A percentile compares a stretch with the other conserved stretches of the same genome.
Evolutionary conservation across 2,113 vertebrate species (phyloP).

Genomic region (Desmodus rotundus): DNA sequence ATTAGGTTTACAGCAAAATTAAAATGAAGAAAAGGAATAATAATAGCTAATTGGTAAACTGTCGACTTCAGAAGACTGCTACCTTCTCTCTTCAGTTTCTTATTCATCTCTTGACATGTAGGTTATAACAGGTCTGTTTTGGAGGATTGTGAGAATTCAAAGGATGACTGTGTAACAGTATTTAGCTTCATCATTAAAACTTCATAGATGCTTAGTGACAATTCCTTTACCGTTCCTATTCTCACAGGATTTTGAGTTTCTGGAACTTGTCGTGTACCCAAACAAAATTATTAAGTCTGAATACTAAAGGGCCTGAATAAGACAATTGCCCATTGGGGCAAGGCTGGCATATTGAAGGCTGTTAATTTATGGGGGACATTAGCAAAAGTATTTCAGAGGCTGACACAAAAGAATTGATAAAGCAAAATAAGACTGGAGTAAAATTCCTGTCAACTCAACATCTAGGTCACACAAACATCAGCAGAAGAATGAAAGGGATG

Average conservation of each 20-base stretch:
- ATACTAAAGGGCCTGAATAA: not conserved
- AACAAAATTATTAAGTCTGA: not conserved
- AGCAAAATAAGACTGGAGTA: not conserved
- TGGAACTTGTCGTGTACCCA: not conserved
- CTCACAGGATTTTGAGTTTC: not conserved
- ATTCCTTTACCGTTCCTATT: not conserved
- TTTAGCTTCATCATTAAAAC: not conserved
- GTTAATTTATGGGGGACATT: not conserved
- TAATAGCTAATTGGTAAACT: not conserved
- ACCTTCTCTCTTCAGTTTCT: not conserved
- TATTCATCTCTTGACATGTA: not conserved
- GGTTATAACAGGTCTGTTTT: not conserved
- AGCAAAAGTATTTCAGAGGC: not conserved
- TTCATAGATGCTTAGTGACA: not conserved
- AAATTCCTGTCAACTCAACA: not conserved
- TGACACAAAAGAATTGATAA: not conserved
- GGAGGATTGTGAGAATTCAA: not conserved
- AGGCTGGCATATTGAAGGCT: not conserved
- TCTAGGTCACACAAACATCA: not conserved
- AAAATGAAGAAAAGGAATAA: not conserved
- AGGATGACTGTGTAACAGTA: not conserved
- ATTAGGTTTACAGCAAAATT: not conserved
- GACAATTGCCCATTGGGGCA: not conserved
- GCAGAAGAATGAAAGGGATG: not conserved
- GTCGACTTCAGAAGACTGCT: not conserved